Percentiles rank a stretch among this genome's conserved stretches.
Conservation (phyloP, 2,797 vertebrate species). For the Alosa sapidissima region DNA sequence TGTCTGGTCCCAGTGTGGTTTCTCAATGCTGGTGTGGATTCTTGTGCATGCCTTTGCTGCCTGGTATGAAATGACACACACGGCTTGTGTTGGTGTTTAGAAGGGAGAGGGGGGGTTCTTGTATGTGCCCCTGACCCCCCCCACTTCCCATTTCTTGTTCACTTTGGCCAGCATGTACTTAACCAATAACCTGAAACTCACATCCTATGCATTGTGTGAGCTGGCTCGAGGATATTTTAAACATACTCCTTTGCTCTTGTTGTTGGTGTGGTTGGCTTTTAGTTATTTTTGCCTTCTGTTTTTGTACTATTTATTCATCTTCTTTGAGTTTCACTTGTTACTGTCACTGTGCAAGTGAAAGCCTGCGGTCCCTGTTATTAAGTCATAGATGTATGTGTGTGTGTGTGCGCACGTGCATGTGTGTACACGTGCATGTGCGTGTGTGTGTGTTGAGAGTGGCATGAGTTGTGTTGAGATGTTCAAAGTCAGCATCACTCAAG, state of each 20-base stretch:
- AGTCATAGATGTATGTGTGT: not conserved
- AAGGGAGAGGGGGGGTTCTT: not conserved
- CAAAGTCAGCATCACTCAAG: constrained; percentile 47
- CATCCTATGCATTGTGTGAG: not conserved
- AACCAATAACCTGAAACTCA: constrained; percentile 18
- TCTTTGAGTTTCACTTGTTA: constrained; percentile 37
- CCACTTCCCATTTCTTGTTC: not conserved
- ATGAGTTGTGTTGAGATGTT: constrained; percentile 65
- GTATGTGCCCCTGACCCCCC: not conserved
- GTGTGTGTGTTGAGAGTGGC: constrained; percentile 18
- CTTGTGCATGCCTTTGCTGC: not conserved
- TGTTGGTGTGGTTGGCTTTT: constrained; percentile 42
- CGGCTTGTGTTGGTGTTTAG: not conserved
- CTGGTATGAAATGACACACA: constrained; percentile 52
- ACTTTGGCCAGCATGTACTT: not conserved
- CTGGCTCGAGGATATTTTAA: not conserved
- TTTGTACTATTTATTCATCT: constrained; percentile 30
- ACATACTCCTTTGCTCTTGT: not conserved
- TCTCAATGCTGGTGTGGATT: not conserved
- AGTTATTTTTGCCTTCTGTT: constrained; percentile 44
- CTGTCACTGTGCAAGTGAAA: constrained; percentile 39
- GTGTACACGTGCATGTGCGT: not conserved
- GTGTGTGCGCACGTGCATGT: not conserved
- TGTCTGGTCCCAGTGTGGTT: constrained; percentile 15
- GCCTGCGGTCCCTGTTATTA: constrained; percentile 11